A percentile compares a stretch with the other conserved stretches of the same genome.
Evolutionary conservation across 1,140 invertebrate genomes (phyloP).

Genomic region (Helicoverpa armigera): DNA sequence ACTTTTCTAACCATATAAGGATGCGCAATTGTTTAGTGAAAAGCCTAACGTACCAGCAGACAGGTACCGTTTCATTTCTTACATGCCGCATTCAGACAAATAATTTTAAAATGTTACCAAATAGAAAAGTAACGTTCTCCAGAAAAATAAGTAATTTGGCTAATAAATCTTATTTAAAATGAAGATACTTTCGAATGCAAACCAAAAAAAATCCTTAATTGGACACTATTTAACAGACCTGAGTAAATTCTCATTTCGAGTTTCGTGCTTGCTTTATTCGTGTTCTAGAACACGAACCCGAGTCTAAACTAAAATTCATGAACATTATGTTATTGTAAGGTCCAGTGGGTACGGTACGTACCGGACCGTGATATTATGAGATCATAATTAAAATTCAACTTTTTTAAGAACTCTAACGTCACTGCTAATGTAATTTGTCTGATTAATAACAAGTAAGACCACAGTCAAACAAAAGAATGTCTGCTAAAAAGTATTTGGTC

Average conservation of each 20-base stretch:
- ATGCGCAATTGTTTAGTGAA: too few relatives aligned
- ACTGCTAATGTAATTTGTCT: conserved; percentile 15
- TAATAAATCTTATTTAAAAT: too few relatives aligned
- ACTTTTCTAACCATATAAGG: not conserved
- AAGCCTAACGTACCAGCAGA: too few relatives aligned
- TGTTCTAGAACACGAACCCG: not conserved
- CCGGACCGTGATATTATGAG: conserved; percentile 50
- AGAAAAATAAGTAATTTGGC: too few relatives aligned
- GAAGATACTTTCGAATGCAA: too few relatives aligned
- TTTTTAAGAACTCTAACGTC: not conserved
- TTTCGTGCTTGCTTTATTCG: not conserved
- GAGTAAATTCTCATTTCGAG: too few relatives aligned
- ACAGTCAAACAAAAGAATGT: not conserved
- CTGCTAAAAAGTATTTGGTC: not conserved
- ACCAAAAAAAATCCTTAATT: too few relatives aligned
- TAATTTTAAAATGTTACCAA: too few relatives aligned
- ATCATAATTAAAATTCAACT: conserved; percentile 43
- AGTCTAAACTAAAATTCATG: conserved; percentile 48
- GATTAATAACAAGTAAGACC: conserved; percentile 18
- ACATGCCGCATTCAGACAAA: too few relatives aligned
- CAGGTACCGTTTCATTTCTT: too few relatives aligned
- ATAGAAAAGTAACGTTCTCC: too few relatives aligned
- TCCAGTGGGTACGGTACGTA: conserved; percentile 45
- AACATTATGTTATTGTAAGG: conserved; percentile 45
- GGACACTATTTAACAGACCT: too few relatives aligned